Percentiles rank a stretch among this genome's conserved stretches.
Evolutionary conservation across 64 coral and sea anemone genomes (phyloP).

Genomic region (Acropora tenuis): DNA sequence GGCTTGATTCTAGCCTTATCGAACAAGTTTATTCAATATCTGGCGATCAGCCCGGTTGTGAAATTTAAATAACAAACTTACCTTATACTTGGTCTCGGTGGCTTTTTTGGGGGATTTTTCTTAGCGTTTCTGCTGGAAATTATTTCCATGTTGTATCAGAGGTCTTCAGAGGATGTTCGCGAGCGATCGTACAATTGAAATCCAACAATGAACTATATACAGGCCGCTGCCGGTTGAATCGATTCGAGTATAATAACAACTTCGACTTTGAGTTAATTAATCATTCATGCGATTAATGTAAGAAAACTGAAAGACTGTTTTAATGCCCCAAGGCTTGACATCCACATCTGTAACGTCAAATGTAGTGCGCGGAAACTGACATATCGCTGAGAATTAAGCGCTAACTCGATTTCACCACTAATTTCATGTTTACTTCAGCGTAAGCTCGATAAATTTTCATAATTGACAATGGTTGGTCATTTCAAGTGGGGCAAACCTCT

Average conservation of each 20-base stretch:
- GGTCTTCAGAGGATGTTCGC: not conserved
- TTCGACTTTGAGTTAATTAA: slow-evolving; percentile 2
- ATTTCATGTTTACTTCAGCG: not conserved
- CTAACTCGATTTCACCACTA: not conserved
- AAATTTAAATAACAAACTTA: slow-evolving; percentile 18
- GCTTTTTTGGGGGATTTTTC: slow-evolving; percentile 6
- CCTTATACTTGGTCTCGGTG: slow-evolving; percentile 40
- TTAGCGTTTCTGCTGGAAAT: not conserved
- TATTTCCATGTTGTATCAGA: slow-evolving; percentile 18
- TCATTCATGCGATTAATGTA: slow-evolving; percentile 37
- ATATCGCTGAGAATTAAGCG: not conserved
- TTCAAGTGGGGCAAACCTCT: not conserved
- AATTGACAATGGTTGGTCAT: not conserved
- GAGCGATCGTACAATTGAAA: not conserved
- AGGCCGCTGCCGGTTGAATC: not conserved
- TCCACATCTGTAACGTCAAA: slow-evolving; percentile 19
- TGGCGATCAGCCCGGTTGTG: slow-evolving; percentile 4
- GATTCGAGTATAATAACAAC: not conserved
- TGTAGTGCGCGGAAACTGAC: not conserved
- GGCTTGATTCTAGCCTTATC: not conserved
- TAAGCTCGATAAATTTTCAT: not conserved
- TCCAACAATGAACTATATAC: not conserved
- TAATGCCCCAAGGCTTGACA: slow-evolving; percentile 37
- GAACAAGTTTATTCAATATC: not conserved
- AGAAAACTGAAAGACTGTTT: slow-evolving; percentile 26